Conservation (phyloP, 2,113 vertebrate species). For the Mormyrus iriodes region DNA sequence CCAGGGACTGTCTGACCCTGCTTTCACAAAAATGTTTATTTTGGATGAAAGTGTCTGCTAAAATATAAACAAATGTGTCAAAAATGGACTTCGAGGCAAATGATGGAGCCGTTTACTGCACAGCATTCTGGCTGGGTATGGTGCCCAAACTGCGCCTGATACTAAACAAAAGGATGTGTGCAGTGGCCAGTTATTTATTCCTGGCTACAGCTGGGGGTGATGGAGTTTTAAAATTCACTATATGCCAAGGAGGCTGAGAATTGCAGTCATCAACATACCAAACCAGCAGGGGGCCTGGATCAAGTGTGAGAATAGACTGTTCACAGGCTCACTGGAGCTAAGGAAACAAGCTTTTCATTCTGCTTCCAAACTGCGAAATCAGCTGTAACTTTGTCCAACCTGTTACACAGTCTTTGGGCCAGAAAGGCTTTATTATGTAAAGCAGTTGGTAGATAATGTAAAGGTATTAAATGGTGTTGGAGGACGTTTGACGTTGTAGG, state of each 20-base stretch:
- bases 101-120: background rate
- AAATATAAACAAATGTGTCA: background rate
- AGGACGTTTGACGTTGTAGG: background rate
- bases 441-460: too few species aligned
- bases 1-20: too few species aligned
- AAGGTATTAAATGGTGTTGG: background rate
- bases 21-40: background rate
- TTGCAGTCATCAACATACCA: background rate
- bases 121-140: background rate
- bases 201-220: background rate
- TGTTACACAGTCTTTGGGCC: background rate
- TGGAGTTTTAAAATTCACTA: background rate
- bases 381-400: background rate
- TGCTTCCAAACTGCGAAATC: background rate
- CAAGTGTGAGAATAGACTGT: background rate
- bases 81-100: background rate
- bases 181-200: background rate
- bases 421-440: background rate
- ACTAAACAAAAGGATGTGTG: background rate
- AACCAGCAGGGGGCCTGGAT: background rate
- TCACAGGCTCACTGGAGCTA: too few species aligned
- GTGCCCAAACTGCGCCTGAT: background rate
- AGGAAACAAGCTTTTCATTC: background rate
- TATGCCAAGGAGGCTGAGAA: background rate
- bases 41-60: too few species aligned